These are phyloP conservation scores for Drosophila quasianomalipes DNA, from an alignment of 2,888 invertebrate species.

Conservation along the genomic window DNA sequence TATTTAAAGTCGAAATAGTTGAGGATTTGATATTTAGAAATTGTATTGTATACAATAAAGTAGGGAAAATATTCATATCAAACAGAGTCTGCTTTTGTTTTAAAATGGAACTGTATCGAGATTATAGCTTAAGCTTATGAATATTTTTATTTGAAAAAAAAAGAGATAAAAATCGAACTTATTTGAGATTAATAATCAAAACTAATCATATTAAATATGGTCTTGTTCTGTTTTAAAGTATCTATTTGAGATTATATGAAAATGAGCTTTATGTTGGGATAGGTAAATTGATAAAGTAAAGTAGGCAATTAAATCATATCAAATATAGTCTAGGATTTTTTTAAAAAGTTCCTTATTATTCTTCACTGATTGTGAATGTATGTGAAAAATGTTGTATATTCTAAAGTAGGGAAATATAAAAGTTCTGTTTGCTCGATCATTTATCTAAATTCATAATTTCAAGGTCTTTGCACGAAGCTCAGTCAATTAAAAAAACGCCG, in stretches of 20 bases:
- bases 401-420: background rate
- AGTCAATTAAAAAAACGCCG: conserved; percentile 11
- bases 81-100: background rate
- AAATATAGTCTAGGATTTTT: background rate
- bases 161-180: background rate
- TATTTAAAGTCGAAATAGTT: background rate
- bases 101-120: background rate
- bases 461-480: conserved; percentile 30
- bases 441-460: conserved; percentile 13
- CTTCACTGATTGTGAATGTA: background rate
- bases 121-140: background rate
- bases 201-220: background rate
- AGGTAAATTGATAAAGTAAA: background rate
- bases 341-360: background rate
- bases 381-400: background rate
- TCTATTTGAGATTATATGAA: background rate
- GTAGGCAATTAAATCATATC: background rate
- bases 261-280: background rate
- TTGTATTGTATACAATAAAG: background rate
- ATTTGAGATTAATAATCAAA: background rate
- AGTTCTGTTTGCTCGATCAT: background rate
- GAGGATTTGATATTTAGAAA: background rate
- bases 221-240: background rate
- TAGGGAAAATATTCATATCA: background rate
- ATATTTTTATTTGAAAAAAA: background rate